Conservation (phyloP, 2,797 vertebrate species). For the Phaenicophaeus curvirostris region DNA sequence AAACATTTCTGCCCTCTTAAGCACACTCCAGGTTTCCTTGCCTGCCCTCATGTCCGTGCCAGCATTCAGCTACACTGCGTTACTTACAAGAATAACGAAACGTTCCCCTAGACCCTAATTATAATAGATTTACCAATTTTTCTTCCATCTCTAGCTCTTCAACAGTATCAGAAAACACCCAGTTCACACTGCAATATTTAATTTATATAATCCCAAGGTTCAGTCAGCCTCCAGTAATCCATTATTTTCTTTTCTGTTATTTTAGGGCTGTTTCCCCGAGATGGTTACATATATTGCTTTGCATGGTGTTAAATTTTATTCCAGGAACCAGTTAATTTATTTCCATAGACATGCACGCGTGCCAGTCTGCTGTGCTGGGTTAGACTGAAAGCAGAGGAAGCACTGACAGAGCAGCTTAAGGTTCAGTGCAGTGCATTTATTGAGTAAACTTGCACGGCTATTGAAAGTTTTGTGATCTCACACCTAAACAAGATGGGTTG, state of each 20-base stretch:
- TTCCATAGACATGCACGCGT: background rate
- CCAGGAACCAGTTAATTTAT: constrained; percentile 23
- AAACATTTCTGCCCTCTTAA: background rate
- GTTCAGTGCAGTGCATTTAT: background rate
- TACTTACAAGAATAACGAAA: background rate
- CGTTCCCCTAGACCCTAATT: background rate
- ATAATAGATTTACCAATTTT: background rate
- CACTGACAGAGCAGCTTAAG: background rate
- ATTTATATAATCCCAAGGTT: background rate
- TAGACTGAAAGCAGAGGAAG: background rate
- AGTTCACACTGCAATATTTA: background rate
- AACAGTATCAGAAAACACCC: background rate
- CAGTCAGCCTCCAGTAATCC: background rate
- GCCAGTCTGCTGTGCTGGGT: background rate
- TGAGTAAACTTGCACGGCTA: background rate
- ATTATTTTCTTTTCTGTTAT: background rate
- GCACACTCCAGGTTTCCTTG: background rate
- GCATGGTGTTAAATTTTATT: background rate
- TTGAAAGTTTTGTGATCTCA: background rate
- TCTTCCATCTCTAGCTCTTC: background rate
- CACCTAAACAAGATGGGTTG: background rate
- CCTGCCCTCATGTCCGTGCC: background rate
- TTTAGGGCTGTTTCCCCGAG: background rate
- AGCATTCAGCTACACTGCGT: background rate
- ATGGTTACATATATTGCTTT: background rate